Conservation (phyloP, 1,140 invertebrate genomes). For the Drosophila ercepeae region DNA sequence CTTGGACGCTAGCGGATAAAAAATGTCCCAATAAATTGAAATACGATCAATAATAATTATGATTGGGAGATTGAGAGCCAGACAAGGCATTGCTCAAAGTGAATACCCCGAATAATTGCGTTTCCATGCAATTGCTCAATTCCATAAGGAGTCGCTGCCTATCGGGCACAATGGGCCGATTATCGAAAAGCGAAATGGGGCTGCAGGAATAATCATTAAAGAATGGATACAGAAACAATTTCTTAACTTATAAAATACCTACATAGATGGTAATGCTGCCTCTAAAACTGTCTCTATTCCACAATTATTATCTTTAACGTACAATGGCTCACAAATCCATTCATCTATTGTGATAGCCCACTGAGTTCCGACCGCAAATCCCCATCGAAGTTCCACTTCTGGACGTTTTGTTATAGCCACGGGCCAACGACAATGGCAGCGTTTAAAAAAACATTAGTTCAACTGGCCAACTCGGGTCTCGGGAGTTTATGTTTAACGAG, state of each 20-base stretch:
- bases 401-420: neutral
- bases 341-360: conserved; percentile 30
- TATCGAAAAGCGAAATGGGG: conserved; percentile 43
- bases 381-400: conserved; percentile 36
- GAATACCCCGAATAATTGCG: conserved; percentile 79
- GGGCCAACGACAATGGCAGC: conserved; percentile 32
- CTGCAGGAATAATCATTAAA: conserved; percentile 48
- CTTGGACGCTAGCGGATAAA: conserved; percentile 47
- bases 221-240: conserved; percentile 13
- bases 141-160: conserved; percentile 63
- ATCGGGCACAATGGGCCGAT: conserved; percentile 49
- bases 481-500: conserved; percentile 42
- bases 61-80: conserved; percentile 40
- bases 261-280: too few species aligned
- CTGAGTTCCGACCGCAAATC: conserved; percentile 38
- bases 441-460: conserved; percentile 78
- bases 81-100: conserved; percentile 43
- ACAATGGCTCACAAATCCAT: conserved; percentile 13
- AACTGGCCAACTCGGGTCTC: conserved; percentile 29
- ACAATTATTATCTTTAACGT: conserved; percentile 14
- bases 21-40: conserved; percentile 77
- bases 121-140: conserved; percentile 81
- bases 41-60: conserved; percentile 81
- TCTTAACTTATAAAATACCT: too few species aligned
- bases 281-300: conserved; percentile 7